Evolutionary conservation across 1,140 invertebrate genomes (phyloP).

Genomic region (Pseudomyrmex sp.): DNA sequence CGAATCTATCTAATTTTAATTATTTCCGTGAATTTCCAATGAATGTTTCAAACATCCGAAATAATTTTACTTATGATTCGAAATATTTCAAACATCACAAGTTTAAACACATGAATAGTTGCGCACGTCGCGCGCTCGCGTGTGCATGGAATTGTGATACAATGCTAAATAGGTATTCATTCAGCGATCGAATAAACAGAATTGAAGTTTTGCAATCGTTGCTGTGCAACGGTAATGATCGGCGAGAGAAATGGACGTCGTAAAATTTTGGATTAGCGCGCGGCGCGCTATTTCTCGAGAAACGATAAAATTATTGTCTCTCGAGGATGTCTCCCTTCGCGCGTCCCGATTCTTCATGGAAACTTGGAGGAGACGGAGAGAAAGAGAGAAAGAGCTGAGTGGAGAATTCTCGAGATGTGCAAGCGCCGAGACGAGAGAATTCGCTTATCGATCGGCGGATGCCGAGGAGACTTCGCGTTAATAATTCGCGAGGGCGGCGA

Average conservation of each 20-base stretch:
- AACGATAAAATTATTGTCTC: slow-evolving; percentile 4
- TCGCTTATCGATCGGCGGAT: slow-evolving; percentile 43
- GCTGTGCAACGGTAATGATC: neutral
- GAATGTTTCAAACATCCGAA: no score
- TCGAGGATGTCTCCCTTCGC: no score
- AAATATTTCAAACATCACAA: no score
- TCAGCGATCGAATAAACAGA: neutral
- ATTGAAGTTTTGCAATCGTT: neutral
- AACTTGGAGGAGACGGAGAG: neutral
- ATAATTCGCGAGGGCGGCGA: slow-evolving; percentile 52
- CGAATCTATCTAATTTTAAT: neutral
- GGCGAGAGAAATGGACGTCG: neutral
- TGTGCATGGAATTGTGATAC: no score
- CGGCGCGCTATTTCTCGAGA: neutral
- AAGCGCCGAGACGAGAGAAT: slow-evolving; percentile 19
- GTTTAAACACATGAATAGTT: no score
- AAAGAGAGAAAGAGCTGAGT: neutral
- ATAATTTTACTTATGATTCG: no score
- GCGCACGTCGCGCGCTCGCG: no score
- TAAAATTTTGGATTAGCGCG: slow-evolving; percentile 15
- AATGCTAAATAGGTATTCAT: no score
- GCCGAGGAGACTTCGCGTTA: slow-evolving; percentile 26
- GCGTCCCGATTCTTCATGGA: neutral
- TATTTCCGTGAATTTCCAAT: no score
- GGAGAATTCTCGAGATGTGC: slow-evolving; percentile 25